Base-by-base conservation (phyloP, 2,888 invertebrate species). In the Acrocyrtus sp. region DNA sequence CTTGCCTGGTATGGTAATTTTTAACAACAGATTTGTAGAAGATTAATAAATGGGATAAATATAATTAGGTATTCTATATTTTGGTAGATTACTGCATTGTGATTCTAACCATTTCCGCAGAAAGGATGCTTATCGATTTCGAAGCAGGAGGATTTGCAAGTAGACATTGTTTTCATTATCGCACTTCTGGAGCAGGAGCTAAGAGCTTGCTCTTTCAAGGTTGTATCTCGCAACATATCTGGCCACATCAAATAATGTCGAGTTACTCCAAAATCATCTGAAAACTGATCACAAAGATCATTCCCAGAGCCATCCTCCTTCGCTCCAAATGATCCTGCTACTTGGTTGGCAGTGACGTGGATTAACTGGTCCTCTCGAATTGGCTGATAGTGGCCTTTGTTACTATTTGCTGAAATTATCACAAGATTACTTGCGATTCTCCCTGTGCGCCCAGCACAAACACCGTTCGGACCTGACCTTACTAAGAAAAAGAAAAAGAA, bases 61-160 rank as follows among this genome's bases (percentile, higher is more conserved):
- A 10, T 34, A 15, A 34, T 34, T 34, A 34, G 15, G 39, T 34
- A 34, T 34, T 34, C 39, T 10, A 10, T 34, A 34, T 34, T 34
- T 10, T 10, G 15, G 15, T 34, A 34, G 2, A 5, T 3, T 1
- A 6, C 51, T 47, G n/a, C n/a, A n/a, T n/a, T n/a, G n/a, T n/a
- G n/a, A n/a, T n/a, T n/a, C n/a, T n/a, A n/a, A 80, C 81, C 81
- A 61, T 81, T 81, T 70, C 81, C 81, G 54, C 80, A 81, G 39
- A 81, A 81, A 3, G 81, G 81, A 65, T 79, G 78, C 15, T 48
- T 53, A 57, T 80, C 72, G 2, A 75, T 41, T 15, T 80, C 77
- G 58, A 81, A 81, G 48, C 81, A 81, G 8, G 80, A 62, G 1
- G 81, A 76, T 53, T 74, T 77, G 26, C 81, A 81, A 29, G 72